phyloP scores from a whole-genome alignment of 1,140 invertebrate genomes.

The Drosophila arawakana region DNA sequence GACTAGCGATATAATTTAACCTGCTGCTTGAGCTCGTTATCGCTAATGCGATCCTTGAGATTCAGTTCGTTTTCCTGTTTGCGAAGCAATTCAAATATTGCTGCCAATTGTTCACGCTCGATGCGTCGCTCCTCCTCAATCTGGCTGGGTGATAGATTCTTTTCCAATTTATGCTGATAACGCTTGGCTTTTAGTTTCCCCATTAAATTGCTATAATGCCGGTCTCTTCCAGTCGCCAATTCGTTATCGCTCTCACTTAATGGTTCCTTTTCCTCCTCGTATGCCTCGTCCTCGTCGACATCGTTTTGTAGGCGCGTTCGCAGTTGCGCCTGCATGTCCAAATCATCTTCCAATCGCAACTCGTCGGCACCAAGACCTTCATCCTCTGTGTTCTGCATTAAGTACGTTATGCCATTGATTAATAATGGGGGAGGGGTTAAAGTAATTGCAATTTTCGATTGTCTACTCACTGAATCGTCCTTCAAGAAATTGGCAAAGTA shows the following conservation, averaged over 20 bases:
- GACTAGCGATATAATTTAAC: constrained; percentile 71
- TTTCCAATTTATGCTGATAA: constrained; percentile 68
- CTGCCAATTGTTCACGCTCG: constrained; percentile 74
- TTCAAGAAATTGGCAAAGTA: constrained; percentile 77
- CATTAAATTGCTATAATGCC: constrained; percentile 62
- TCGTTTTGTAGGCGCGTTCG: constrained; percentile 33
- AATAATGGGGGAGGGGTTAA: not conserved
- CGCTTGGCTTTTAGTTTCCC: constrained; percentile 71
- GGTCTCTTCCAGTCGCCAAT: constrained; percentile 6
- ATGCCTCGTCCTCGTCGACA: constrained; percentile 55
- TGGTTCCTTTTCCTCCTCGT: constrained; percentile 51
- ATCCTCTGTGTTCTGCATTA: constrained; percentile 59
- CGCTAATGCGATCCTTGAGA: constrained; percentile 77
- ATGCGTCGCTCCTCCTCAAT: constrained; percentile 77
- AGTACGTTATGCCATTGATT: constrained; percentile 2
- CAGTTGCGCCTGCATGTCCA: constrained; percentile 33
- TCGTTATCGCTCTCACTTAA: constrained; percentile 60
- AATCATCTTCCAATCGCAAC: constrained; percentile 45
- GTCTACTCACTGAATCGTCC: constrained; percentile 62
- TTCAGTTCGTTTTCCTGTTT: constrained; percentile 77
- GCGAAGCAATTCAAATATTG: constrained; percentile 75
- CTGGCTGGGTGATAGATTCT: constrained; percentile 64
- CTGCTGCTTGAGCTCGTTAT: constrained; percentile 73
- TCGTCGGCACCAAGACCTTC: constrained; percentile 69
- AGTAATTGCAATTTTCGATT: not conserved